These are phyloP conservation scores for Megatriorchis doriae DNA, from an alignment of 2,113 vertebrate species.

Conservation along the genomic window DNA sequence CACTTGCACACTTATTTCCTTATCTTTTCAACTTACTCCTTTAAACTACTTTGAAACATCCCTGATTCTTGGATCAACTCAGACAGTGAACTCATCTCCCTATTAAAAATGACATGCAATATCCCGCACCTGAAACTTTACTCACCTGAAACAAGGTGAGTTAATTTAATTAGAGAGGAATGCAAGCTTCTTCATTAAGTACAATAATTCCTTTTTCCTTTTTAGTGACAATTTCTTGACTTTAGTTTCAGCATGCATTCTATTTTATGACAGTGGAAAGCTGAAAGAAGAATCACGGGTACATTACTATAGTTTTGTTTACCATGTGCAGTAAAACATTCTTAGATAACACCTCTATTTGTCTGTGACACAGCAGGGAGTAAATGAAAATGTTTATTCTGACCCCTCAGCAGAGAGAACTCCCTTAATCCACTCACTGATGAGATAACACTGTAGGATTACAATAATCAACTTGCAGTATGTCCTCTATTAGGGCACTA, in stretches of 20 bases:
- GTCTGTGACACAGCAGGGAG: constrained; percentile 73
- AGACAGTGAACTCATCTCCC: neutral
- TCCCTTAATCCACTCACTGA: constrained; percentile 77
- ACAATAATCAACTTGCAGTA: constrained; percentile 76
- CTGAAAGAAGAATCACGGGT: neutral
- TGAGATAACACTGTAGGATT: constrained; percentile 77
- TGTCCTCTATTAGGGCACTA: constrained; percentile 70
- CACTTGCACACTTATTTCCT: neutral
- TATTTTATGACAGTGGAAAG: neutral
- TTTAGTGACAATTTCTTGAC: neutral
- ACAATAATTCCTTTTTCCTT: neutral
- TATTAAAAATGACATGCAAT: neutral
- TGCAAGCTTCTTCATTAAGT: neutral
- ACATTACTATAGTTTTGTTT: constrained; percentile 54
- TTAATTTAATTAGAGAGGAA: neutral
- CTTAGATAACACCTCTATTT: constrained; percentile 69
- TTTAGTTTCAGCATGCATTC: neutral
- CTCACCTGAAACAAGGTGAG: neutral
- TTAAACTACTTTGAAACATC: neutral
- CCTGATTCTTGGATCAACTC: neutral
- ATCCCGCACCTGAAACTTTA: neutral
- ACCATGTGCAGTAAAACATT: constrained; percentile 44
- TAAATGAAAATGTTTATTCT: constrained; percentile 80
- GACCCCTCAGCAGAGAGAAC: constrained; percentile 72
- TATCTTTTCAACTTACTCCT: neutral